Conservation (phyloP, 2,888 invertebrate genomes). For the Macropis europaea region DNA sequence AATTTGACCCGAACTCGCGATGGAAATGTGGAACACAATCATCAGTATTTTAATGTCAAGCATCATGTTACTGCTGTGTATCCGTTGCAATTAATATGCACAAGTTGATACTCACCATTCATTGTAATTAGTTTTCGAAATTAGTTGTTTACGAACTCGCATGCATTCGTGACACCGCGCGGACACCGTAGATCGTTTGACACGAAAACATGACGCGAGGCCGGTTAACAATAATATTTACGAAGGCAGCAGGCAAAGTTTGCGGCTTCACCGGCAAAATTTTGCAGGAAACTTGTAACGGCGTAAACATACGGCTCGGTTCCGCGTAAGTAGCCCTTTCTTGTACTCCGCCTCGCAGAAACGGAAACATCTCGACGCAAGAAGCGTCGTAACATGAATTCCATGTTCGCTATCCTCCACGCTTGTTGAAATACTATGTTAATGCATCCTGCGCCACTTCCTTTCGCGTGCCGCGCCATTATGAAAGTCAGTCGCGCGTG, state of each 20-base stretch:
- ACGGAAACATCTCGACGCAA: neutral
- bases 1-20: no score
- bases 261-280: neutral
- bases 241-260: neutral
- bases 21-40: no score
- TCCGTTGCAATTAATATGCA: no score
- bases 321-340: neutral
- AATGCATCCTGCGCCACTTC: neutral
- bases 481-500: no score
- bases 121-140: neutral
- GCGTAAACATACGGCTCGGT: neutral
- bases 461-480: neutral
- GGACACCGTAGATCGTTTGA: neutral
- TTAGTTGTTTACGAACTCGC: neutral
- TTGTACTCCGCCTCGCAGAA: neutral
- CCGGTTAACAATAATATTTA: constrained; percentile 1
- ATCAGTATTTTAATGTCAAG: no score
- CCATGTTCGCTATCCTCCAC: neutral
- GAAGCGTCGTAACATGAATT: neutral
- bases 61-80: no score
- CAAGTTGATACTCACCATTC: no score
- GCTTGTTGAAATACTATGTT: neutral
- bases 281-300: neutral
- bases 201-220: neutral
- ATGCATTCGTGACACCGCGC: neutral